phyloP scores from a whole-genome alignment of 2,888 invertebrate genomes.

The Drosophila peninsularis region DNA sequence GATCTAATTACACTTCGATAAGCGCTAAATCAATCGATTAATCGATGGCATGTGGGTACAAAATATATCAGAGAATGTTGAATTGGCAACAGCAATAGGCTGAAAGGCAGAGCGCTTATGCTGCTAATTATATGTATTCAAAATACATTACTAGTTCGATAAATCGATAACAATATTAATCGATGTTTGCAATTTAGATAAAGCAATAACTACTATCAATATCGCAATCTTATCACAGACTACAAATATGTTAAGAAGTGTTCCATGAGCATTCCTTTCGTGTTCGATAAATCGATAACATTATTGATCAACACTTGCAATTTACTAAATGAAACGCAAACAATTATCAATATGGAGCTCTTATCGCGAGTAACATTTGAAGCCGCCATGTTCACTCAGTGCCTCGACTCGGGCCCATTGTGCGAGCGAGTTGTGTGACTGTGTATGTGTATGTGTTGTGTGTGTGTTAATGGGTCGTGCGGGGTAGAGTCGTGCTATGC shows the following conservation, averaged over 20 bases:
- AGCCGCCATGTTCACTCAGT: not conserved
- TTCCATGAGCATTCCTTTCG: not conserved
- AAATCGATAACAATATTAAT: not conserved
- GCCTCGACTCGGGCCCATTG: constrained; percentile 28
- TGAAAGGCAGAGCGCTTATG: too few species aligned
- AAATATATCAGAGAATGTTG: too few species aligned
- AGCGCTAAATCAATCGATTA: too few species aligned
- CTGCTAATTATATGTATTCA: too few species aligned
- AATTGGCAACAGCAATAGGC: too few species aligned
- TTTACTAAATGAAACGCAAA: not conserved
- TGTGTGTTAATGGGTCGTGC: constrained; percentile 52
- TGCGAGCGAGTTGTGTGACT: constrained; percentile 17
- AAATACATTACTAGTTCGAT: too few species aligned
- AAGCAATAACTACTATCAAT: not conserved
- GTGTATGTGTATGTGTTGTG: constrained; percentile 16
- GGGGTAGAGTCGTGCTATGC: constrained; percentile 1
- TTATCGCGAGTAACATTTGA: not conserved
- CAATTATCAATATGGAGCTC: not conserved
- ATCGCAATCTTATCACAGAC: not conserved
- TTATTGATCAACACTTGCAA: not conserved
- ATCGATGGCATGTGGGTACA: too few species aligned
- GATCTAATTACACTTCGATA: not conserved
- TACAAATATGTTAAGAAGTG: not conserved
- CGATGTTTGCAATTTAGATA: not conserved
- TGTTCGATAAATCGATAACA: not conserved